Evolutionary conservation across 2,888 invertebrate species (phyloP).

Genomic region (Craniophora ligustri): DNA sequence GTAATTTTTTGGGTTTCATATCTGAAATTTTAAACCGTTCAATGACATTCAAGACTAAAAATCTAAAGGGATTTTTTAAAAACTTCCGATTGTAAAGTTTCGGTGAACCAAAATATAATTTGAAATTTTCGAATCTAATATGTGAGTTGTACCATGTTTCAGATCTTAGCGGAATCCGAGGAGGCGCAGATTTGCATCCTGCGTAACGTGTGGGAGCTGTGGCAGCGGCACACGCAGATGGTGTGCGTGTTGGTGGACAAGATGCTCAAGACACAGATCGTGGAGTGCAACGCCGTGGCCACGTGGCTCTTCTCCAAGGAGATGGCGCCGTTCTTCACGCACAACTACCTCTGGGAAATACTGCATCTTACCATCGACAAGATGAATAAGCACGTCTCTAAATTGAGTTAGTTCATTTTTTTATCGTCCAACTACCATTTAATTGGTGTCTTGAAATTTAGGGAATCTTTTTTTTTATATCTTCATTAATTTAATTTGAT

Average conservation of each 20-base stretch:
- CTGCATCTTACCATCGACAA: constrained; percentile 98
- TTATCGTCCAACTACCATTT: neutral
- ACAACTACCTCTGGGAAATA: constrained; percentile 98
- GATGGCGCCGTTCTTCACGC: constrained; percentile 97
- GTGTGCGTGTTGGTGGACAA: constrained; percentile 98
- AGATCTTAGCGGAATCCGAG: constrained; percentile 97
- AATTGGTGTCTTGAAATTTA: no score
- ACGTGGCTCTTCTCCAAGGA: constrained; percentile 98
- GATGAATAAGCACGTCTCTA: constrained; percentile 98
- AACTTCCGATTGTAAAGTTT: no score
- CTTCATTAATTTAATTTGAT: no score
- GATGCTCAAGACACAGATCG: constrained; percentile 98
- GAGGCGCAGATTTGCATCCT: constrained; percentile 98
- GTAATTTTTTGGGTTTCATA: no score
- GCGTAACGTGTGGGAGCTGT: constrained; percentile 97
- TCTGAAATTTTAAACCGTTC: no score
- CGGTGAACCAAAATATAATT: no score
- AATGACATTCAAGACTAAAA: no score
- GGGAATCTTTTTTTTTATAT: no score
- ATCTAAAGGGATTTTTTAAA: no score
- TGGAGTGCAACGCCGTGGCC: constrained; percentile 98
- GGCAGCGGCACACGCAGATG: constrained; percentile 99
- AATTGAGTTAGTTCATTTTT: constrained; percentile 88
- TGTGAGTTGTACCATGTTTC: constrained; percentile 27
- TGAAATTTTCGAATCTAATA: neutral